Percentiles rank a stretch among this genome's conserved stretches.
These are phyloP conservation scores for Linyphia triangularis DNA, from an alignment of 2,888 invertebrate genomes.

Conservation along the genomic window DNA sequence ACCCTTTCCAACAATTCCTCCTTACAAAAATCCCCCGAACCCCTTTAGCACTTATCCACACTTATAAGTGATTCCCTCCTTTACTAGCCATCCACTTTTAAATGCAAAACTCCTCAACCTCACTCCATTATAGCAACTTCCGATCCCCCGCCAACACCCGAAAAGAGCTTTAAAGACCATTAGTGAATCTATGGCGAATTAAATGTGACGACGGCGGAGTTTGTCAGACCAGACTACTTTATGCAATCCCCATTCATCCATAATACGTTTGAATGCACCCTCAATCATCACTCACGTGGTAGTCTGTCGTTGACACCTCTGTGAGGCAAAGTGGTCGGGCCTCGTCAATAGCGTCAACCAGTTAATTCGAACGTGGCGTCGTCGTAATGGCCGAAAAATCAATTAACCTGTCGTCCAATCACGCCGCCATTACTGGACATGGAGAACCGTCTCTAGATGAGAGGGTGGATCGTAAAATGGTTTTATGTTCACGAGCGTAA, in stretches of 20 bases:
- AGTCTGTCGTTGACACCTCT: neutral
- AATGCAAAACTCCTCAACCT: too few species aligned
- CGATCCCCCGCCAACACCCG: too few species aligned
- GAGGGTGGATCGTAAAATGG: neutral
- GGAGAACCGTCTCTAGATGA: neutral
- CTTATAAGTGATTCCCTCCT: too few species aligned
- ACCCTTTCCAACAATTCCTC: too few species aligned
- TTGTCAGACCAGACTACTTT: neutral
- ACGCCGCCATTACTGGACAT: neutral
- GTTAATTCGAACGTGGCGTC: neutral
- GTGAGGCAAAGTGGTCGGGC: constrained; percentile 1
- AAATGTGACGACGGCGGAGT: neutral
- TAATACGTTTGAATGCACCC: neutral
- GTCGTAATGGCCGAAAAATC: constrained; percentile 30
- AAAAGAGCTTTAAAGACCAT: constrained; percentile 15
- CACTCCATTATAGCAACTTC: too few species aligned
- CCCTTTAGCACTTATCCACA: too few species aligned
- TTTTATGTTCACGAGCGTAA: neutral
- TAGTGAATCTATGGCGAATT: constrained; percentile 1
- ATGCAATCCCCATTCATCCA: neutral
- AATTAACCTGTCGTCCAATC: constrained; percentile 41
- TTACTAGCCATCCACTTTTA: too few species aligned
- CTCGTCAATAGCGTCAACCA: neutral
- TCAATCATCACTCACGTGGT: neutral
- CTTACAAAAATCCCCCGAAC: too few species aligned